These are phyloP conservation scores for Propithecus coquereli DNA, from an alignment of 2,113 vertebrate genomes.

Conservation along the genomic window DNA sequence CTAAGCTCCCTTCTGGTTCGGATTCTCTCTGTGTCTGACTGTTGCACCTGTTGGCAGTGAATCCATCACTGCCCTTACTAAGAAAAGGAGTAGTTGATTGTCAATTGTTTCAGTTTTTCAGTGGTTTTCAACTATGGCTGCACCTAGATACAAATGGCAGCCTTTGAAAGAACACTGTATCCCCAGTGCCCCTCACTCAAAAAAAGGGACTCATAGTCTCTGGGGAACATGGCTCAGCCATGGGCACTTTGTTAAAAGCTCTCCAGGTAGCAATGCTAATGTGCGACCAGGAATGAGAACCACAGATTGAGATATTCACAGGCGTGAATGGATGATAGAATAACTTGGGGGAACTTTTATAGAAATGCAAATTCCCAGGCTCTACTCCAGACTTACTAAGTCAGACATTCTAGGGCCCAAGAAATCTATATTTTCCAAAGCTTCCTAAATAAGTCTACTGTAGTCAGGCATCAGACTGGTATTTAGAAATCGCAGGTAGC, in stretches of 20 bases:
- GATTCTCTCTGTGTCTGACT: background rate
- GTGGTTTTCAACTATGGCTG: background rate
- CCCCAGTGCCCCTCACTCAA: background rate
- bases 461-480: background rate
- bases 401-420: background rate
- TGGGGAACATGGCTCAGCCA: background rate
- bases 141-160: background rate
- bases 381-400: background rate
- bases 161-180: background rate
- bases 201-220: background rate
- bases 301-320: background rate
- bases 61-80: background rate
- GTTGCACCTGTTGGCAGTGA: background rate
- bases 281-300: background rate
- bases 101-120: background rate
- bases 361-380: background rate
- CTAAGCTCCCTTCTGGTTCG: background rate
- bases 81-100: background rate
- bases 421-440: slow-evolving; percentile 3
- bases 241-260: background rate
- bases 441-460: background rate
- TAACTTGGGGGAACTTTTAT: background rate
- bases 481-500: background rate
- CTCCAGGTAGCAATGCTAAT: background rate
- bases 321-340: background rate